Evolutionary conservation across 2,113 vertebrate genomes (phyloP).

Genomic region (Emydocephalus ijimae): DNA sequence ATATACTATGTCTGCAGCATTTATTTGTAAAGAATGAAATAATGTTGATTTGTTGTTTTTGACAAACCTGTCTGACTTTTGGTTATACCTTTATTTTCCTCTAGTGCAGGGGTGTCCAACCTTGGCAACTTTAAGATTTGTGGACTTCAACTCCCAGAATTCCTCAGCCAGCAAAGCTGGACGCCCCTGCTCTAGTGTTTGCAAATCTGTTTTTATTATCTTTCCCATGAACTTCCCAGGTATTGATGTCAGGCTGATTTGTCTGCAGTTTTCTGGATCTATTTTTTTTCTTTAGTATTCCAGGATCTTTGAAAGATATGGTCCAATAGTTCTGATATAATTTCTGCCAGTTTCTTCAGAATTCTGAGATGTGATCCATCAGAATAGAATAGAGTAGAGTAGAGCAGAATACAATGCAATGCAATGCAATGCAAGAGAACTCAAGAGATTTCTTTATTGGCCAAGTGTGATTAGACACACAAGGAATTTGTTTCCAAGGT

Average conservation of each 20-base stretch:
- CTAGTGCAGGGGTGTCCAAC: background rate
- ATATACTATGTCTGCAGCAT: background rate
- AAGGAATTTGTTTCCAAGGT: too few relatives aligned
- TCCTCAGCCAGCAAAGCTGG: too few relatives aligned
- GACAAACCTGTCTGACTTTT: background rate
- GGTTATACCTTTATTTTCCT: background rate
- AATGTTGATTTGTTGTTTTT: background rate
- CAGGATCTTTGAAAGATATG: background rate
- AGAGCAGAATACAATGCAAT: too few relatives aligned
- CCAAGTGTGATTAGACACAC: too few relatives aligned
- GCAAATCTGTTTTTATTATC: background rate
- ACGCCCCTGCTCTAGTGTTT: background rate
- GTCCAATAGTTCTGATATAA: background rate
- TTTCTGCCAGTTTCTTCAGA: background rate
- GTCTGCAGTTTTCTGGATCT: background rate
- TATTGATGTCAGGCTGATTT: background rate
- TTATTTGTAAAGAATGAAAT: background rate
- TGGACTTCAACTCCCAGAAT: too few relatives aligned
- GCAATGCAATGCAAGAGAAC: too few relatives aligned
- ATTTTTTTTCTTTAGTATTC: background rate
- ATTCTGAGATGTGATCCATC: background rate
- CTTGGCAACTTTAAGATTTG: too few relatives aligned
- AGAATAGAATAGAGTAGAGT: too few relatives aligned
- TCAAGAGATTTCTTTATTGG: too few relatives aligned
- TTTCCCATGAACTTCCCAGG: background rate